phyloP scores from a whole-genome alignment of 2,888 invertebrate genomes.

The Pteria penguin region DNA sequence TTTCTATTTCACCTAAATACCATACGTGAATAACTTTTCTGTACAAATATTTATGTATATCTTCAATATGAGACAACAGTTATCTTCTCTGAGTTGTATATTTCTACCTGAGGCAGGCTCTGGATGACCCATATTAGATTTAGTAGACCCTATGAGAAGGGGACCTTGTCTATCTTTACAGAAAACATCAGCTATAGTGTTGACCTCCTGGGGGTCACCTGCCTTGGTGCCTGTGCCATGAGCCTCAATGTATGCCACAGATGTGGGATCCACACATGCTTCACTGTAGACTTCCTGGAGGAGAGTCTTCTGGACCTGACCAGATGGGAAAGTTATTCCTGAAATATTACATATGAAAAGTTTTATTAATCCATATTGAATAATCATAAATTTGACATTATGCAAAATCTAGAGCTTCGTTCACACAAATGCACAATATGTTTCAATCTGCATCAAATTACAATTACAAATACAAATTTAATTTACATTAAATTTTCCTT shows the following conservation, averaged over 20 bases:
- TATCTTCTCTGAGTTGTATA: background rate
- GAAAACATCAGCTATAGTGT: constrained; percentile 90
- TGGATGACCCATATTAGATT: constrained; percentile 99
- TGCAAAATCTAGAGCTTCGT: too few species aligned
- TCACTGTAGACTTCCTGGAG: constrained; percentile 90
- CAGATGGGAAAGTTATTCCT: constrained; percentile 83
- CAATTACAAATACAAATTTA: too few species aligned
- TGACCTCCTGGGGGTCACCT: constrained; percentile 98
- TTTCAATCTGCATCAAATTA: too few species aligned
- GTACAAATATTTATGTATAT: too few species aligned
- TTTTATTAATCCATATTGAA: background rate
- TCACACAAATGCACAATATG: too few species aligned
- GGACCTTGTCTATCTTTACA: constrained; percentile 82
- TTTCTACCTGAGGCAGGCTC: constrained; percentile 86
- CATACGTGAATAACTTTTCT: too few species aligned
- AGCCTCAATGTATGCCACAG: constrained; percentile 95
- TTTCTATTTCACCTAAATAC: too few species aligned
- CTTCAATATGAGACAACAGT: background rate
- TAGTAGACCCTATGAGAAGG: constrained; percentile 95
- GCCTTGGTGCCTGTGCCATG: constrained; percentile 98
- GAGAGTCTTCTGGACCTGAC: constrained; percentile 85
- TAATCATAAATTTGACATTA: too few species aligned
- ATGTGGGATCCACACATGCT: constrained; percentile 88
- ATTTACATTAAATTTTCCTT: too few species aligned
- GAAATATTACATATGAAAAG: constrained; percentile 29